A percentile compares a stretch with the other conserved stretches of the same genome.
These are phyloP conservation scores for Idaea straminata DNA, from an alignment of 2,888 invertebrate species.

Conservation along the genomic window DNA sequence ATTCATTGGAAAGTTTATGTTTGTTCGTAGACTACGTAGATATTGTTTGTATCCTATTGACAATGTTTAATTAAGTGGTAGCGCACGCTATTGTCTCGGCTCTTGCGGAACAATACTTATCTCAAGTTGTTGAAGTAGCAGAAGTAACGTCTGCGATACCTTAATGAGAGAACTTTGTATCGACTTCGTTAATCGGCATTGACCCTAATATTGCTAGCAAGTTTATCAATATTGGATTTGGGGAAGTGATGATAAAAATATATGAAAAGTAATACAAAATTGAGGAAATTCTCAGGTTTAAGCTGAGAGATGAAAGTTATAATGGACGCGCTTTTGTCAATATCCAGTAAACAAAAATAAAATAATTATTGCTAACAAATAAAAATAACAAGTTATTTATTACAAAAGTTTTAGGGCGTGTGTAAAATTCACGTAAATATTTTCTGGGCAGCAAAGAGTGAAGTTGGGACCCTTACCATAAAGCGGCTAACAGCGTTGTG, in stretches of 20 bases:
- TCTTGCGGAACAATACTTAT: conserved; percentile 76
- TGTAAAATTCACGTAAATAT: conserved; percentile 27
- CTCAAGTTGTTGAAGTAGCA: conserved; percentile 64
- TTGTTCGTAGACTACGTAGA: conserved; percentile 30
- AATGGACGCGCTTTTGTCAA: conserved; percentile 68
- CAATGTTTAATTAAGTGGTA: conserved; percentile 73
- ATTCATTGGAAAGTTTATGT: conserved; percentile 57
- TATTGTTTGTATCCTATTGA: conserved; percentile 56
- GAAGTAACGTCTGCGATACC: conserved; percentile 77
- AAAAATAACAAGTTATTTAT: conserved; percentile 31
- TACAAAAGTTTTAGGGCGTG: not conserved
- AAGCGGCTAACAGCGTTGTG: conserved; percentile 79
- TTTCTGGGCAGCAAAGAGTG: conserved; percentile 51
- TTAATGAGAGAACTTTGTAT: conserved; percentile 79
- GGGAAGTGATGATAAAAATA: conserved; percentile 17
- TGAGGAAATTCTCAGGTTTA: conserved; percentile 37
- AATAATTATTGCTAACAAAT: conserved; percentile 40
- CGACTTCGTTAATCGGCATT: conserved; percentile 74
- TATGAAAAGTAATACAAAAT: conserved; percentile 35
- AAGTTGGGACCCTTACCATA: conserved; percentile 72
- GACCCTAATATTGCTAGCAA: conserved; percentile 36
- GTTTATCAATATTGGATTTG: conserved; percentile 1
- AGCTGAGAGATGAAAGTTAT: conserved; percentile 40
- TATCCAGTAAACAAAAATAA: conserved; percentile 37
- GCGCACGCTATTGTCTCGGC: conserved; percentile 72